A percentile compares a stretch with the other conserved stretches of the same genome.
These are phyloP conservation scores for Tupaia chinensis DNA, from an alignment of 2,113 vertebrate species.

Conservation along the genomic window DNA sequence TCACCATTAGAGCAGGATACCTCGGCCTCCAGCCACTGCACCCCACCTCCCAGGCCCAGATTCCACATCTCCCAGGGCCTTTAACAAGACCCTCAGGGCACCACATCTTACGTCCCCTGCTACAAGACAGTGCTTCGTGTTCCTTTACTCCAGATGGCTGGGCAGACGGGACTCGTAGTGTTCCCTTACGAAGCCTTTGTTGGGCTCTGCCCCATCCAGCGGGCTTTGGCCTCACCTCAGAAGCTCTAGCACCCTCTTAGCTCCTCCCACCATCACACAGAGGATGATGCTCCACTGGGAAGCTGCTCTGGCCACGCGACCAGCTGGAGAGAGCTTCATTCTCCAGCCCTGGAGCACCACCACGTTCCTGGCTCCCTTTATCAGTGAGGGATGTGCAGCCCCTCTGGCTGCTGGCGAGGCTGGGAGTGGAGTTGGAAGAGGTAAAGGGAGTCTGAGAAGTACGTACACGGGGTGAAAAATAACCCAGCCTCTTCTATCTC, in stretches of 20 bases:
- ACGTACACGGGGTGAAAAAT: slow-evolving; percentile 73
- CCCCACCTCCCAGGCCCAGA: background rate
- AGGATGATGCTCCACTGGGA: background rate
- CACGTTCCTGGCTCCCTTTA: slow-evolving; percentile 68
- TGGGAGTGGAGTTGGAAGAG: slow-evolving; percentile 78
- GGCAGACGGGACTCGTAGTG: background rate
- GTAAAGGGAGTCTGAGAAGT: slow-evolving; percentile 73
- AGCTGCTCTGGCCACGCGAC: too few species aligned
- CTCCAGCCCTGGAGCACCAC: background rate
- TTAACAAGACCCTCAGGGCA: background rate
- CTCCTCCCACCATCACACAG: background rate
- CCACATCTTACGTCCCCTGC: background rate
- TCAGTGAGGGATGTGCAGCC: slow-evolving; percentile 46
- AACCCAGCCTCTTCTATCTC: slow-evolving; percentile 70
- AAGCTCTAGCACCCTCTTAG: background rate
- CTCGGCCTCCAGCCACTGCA: background rate
- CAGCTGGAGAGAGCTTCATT: background rate
- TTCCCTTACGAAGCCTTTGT: background rate
- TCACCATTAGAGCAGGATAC: too few species aligned
- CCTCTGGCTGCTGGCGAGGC: background rate
- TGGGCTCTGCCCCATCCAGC: background rate
- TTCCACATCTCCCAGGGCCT: background rate
- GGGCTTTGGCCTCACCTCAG: background rate
- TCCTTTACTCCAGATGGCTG: background rate
- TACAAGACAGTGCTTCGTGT: background rate